Evolutionary conservation across 2,888 invertebrate genomes (phyloP), one percentile per base, ranked within the genome.

Genomic region (Frankliniella intonsa): DNA sequence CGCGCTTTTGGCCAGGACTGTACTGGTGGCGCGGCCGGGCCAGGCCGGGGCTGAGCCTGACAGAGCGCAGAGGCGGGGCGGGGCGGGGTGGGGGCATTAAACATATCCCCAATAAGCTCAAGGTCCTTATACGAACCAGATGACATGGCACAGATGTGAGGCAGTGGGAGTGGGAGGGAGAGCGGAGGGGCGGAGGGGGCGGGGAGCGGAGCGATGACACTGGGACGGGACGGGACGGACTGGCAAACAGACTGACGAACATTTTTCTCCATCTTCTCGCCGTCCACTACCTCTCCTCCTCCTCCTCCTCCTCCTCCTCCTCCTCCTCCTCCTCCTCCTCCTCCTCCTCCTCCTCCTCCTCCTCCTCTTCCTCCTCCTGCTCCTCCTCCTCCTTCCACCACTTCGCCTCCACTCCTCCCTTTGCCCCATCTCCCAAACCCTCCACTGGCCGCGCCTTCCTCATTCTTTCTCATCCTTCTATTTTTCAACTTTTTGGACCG

Each of bases 21-120:
- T 69, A 69, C 55, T 55, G 55, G 2, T 55, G 14, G 55, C 55
- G 14, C 55, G 55, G 17, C 55, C 55, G 55, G 14, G 55, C 55
- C 5, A 10, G 55, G 17, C 55, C 55, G 55, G 55, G 14, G 17
- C 55, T 55, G 55, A 55, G 55, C 55, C 55, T 55, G 55, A 55
- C 55, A 55, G 55, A 55, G 55, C 55, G 17, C 55, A 17, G 38
- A 38, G 38, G 38, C 38, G 38, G 38, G 38, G 38, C 38, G 38
- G 38, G 38, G 38, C 38, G 38, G 38, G 38, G 38, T 38, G 38
- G 38, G 22, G 69, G 69, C 69, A 69, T 69, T 69, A 69, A 69
- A 69, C 69, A 76, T 76, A 76, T 76, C 69, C 69, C 69, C 69
- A 76, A 76, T 76, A 76, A 76, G 55, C 55, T 55, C 55, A 55